Evolutionary conservation across 2,797 vertebrate genomes (phyloP).

Genomic region (Chelonia mydas): DNA sequence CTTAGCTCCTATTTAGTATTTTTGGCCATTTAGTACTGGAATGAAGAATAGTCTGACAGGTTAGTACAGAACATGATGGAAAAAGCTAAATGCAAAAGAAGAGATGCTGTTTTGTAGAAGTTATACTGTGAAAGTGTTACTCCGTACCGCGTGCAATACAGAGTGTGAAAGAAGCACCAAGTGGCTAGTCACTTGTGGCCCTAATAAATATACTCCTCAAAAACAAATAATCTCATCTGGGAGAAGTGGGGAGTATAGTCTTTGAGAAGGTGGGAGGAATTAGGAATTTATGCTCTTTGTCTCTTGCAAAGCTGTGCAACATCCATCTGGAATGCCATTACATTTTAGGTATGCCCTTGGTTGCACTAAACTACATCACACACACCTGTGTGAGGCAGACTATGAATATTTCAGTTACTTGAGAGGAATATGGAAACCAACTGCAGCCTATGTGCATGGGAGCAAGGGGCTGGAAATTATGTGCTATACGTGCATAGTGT

Average conservation of each 20-base stretch:
- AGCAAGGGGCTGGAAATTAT: neutral
- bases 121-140: neutral
- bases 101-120: accelerated
- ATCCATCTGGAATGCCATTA: neutral
- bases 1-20: neutral
- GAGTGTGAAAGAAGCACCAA: neutral
- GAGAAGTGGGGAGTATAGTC: neutral
- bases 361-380: neutral
- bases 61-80: neutral
- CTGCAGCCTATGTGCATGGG: neutral
- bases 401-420: neutral
- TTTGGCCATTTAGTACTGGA: neutral
- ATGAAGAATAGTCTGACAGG: neutral
- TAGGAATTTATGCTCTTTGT: neutral
- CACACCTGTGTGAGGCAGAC: no score
- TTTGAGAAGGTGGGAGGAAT: neutral
- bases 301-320: neutral
- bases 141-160: neutral
- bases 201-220: neutral
- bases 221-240: neutral
- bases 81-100: neutral
- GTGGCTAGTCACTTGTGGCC: neutral
- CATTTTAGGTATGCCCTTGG: neutral
- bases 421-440: neutral
- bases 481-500: neutral